These are phyloP conservation scores for Geophilus truncorum DNA, from an alignment of 2,888 invertebrate genomes.

Conservation along the genomic window DNA sequence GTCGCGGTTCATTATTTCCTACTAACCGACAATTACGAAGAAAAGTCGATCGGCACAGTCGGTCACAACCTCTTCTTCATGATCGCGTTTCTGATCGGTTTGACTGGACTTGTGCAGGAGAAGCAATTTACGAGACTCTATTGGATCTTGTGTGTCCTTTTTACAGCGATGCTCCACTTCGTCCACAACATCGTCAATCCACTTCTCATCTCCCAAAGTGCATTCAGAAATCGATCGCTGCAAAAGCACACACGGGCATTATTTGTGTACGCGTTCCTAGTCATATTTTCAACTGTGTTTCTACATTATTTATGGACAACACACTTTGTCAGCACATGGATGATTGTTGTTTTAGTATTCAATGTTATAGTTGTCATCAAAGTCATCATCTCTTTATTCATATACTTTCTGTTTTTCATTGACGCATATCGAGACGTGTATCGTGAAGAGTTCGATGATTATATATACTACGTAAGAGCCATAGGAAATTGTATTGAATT, in stretches of 20 bases:
- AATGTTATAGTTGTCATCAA: constrained; percentile 89
- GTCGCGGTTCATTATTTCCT: constrained; percentile 84
- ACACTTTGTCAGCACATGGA: constrained; percentile 80
- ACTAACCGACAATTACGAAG: constrained; percentile 77
- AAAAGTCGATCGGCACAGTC: constrained; percentile 87
- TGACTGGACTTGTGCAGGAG: constrained; percentile 80
- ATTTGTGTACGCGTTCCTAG: constrained; percentile 73
- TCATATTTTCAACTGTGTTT: constrained; percentile 69
- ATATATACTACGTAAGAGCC: constrained; percentile 87
- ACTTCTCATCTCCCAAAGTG: constrained; percentile 74
- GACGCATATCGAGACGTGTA: constrained; percentile 81
- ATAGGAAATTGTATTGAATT: constrained; percentile 93
- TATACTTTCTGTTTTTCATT: constrained; percentile 79
- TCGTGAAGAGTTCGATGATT: constrained; percentile 91
- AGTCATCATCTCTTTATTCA: constrained; percentile 77
- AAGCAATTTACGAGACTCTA: constrained; percentile 79
- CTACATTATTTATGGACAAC: constrained; percentile 76
- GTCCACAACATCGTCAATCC: constrained; percentile 89
- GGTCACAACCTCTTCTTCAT: constrained; percentile 92
- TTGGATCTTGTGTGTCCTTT: constrained; percentile 82
- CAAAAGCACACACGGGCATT: constrained; percentile 73
- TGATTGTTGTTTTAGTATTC: constrained; percentile 86
- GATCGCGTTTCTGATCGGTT: constrained; percentile 80
- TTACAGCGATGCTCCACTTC: constrained; percentile 85
- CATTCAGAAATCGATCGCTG: constrained; percentile 57